phyloP scores from a whole-genome alignment of 1,140 invertebrate species.

The Callitettix versicolor region DNA sequence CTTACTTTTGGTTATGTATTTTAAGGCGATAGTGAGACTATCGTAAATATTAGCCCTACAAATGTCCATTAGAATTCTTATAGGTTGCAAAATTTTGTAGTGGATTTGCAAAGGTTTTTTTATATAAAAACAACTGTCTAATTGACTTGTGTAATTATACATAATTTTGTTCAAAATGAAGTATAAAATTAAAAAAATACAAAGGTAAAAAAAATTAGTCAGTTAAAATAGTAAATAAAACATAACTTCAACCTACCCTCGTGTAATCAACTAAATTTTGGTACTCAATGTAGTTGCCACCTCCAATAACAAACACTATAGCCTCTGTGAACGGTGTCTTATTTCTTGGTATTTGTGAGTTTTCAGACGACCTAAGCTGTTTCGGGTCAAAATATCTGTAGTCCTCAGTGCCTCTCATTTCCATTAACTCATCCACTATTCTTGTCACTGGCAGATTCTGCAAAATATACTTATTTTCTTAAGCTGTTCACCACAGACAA shows the following conservation, averaged over 20 bases:
- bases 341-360: constrained; percentile 44
- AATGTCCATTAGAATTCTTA: too few species aligned
- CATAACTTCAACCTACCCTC: constrained; percentile 62
- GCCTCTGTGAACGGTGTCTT: constrained; percentile 60
- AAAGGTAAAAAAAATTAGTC: not conserved
- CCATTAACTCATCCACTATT: constrained; percentile 86
- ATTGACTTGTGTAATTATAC: too few species aligned
- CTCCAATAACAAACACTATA: constrained; percentile 93
- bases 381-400: constrained; percentile 90
- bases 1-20: too few species aligned
- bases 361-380: constrained; percentile 61
- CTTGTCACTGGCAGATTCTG: constrained; percentile 83
- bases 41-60: too few species aligned
- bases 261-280: constrained; percentile 95
- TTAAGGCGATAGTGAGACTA: too few species aligned
- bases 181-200: too few species aligned
- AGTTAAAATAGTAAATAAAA: not conserved
- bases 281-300: constrained; percentile 99
- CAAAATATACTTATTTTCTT: too few species aligned
- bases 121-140: too few species aligned
- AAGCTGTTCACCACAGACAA: not conserved
- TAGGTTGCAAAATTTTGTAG: too few species aligned
- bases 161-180: too few species aligned
- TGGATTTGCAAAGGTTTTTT: too few species aligned
- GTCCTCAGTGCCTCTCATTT: constrained; percentile 74